Percentiles rank a stretch among this genome's conserved stretches.
Evolutionary conservation across 2,113 vertebrate genomes (phyloP).

Genomic region (Phalacrocorax pelagicus): DNA sequence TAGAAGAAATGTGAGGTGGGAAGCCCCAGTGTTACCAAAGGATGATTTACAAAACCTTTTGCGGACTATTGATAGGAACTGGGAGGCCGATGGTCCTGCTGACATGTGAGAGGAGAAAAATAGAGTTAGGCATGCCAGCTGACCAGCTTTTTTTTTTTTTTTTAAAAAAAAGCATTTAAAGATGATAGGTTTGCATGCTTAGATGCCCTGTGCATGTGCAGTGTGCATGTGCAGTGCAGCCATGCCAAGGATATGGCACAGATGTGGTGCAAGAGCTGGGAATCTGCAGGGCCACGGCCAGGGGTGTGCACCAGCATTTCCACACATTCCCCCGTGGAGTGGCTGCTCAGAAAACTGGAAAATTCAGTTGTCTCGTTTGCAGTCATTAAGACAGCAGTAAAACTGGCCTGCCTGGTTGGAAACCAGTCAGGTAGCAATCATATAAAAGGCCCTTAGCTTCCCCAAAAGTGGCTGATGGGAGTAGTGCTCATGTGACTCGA

Average conservation of each 20-base stretch:
- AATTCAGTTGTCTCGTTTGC: not conserved
- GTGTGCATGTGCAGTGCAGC: not conserved
- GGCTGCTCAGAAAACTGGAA: conserved; percentile 28
- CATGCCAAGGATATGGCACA: fast-evolving
- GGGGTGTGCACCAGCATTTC: fast-evolving
- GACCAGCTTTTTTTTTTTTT: no score
- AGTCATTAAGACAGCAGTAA: not conserved
- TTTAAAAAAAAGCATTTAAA: not conserved
- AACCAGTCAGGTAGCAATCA: conserved; percentile 1
- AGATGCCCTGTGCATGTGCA: not conserved
- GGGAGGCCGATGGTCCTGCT: not conserved
- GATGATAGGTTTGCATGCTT: not conserved
- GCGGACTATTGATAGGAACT: not conserved
- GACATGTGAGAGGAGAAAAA: not conserved
- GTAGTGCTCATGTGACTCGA: not conserved
- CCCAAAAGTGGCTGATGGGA: not conserved
- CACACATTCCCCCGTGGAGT: not conserved
- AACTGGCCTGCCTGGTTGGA: conserved; percentile 40
- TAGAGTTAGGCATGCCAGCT: not conserved
- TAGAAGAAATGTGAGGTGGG: not conserved
- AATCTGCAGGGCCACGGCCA: not conserved
- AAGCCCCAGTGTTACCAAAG: not conserved
- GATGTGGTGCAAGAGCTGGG: not conserved
- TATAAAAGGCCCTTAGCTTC: not conserved
- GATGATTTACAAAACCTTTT: not conserved